These are phyloP conservation scores for Meriones psammophilus DNA, from an alignment of 2,797 vertebrate genomes.

Conservation along the genomic window DNA sequence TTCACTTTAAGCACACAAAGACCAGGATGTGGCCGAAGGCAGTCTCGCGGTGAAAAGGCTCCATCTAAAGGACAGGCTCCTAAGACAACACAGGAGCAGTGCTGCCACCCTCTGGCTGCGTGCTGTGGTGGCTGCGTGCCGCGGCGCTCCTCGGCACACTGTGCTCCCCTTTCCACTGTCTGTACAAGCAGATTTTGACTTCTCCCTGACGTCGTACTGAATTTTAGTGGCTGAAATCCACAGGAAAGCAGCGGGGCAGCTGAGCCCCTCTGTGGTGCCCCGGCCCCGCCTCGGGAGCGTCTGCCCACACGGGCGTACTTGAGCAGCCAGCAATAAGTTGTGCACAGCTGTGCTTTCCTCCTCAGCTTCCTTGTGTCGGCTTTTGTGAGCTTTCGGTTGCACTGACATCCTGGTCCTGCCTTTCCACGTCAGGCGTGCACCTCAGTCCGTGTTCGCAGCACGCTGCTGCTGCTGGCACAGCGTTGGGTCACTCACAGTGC, in stretches of 20 bases:
- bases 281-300: no score
- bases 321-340: not conserved
- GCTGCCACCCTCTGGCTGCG: not conserved
- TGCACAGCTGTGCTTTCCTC: not conserved
- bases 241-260: not conserved
- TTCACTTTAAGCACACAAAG: not conserved
- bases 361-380: not conserved
- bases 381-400: not conserved
- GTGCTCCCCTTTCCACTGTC: not conserved
- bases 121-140: not conserved
- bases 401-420: not conserved
- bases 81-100: not conserved
- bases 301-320: not conserved
- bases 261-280: no score
- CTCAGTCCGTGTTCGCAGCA: not conserved
- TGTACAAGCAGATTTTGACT: not conserved
- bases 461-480: not conserved
- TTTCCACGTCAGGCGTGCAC: not conserved
- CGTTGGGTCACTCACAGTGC: not conserved
- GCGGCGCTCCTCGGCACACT: no score
- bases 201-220: not conserved
- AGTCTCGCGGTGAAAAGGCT: not conserved
- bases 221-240: not conserved
- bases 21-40: not conserved
- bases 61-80: not conserved